phyloP scores from a whole-genome alignment of 2,797 vertebrate genomes.

The Rachycentron canadum region DNA sequence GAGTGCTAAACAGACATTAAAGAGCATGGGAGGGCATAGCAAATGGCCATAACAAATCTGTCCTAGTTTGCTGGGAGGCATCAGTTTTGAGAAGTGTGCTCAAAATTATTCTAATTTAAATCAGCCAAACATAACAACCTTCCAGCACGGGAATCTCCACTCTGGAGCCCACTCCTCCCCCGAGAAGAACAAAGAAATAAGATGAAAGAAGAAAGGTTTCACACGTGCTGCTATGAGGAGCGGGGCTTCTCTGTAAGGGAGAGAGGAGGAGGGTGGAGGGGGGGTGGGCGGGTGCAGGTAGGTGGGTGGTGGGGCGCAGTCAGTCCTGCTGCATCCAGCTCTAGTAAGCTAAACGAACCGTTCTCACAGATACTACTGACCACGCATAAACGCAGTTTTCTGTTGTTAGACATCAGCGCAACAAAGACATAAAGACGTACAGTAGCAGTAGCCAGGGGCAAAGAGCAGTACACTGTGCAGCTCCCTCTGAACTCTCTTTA shows the following conservation, averaged over 20 bases:
- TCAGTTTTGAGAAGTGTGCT: constrained; percentile 74
- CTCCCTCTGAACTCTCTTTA: constrained; percentile 35
- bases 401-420: constrained; percentile 26
- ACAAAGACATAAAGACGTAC: constrained; percentile 3
- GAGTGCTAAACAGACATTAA: constrained; percentile 73
- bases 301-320: constrained; percentile 2
- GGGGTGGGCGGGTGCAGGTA: constrained; percentile 27
- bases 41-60: constrained; percentile 82
- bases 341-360: constrained; percentile 10
- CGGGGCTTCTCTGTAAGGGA: constrained; percentile 2
- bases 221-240: constrained; percentile 43
- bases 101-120: constrained; percentile 80
- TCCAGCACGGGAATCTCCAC: constrained; percentile 50
- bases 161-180: constrained; percentile 47
- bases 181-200: constrained; percentile 69
- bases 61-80: constrained; percentile 79
- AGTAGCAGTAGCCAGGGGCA: constrained; percentile 16
- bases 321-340: constrained; percentile 9
- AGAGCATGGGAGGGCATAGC: constrained; percentile 70
- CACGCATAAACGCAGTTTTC: constrained; percentile 31
- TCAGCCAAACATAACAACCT: constrained; percentile 71
- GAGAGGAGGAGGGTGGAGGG: not conserved
- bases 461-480: not conserved
- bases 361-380: constrained; percentile 16
- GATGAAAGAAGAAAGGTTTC: constrained; percentile 64